Conservation (phyloP, 2,888 invertebrate species). For the Phengaris alcon region DNA sequence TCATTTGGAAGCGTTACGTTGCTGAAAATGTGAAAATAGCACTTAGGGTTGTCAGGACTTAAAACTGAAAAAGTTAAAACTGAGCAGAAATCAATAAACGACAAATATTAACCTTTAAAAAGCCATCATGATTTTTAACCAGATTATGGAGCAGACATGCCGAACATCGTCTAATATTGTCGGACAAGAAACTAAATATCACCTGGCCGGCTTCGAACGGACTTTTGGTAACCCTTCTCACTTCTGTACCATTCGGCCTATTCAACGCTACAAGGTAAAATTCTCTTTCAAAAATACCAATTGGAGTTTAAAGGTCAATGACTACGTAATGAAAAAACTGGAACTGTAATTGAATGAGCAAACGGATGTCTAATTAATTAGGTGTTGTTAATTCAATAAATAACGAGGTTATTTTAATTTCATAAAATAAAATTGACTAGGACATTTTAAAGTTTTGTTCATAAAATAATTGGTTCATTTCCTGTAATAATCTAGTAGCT, state of each 20-base stretch:
- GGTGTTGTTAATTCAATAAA: background rate
- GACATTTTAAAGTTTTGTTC: too few relatives aligned
- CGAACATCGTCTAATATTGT: too few relatives aligned
- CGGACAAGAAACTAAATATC: background rate
- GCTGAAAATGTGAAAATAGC: background rate
- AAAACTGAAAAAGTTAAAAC: background rate
- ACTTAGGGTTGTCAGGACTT: background rate
- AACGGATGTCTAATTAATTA: background rate
- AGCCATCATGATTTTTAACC: too few relatives aligned
- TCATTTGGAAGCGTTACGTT: slow-evolving; percentile 17
- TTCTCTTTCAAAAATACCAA: slow-evolving; percentile 14
- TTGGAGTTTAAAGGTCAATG: slow-evolving; percentile 9
- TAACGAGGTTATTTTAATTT: background rate
- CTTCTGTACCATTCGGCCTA: slow-evolving; percentile 2
- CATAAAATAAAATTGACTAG: background rate
- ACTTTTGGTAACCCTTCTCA: slow-evolving; percentile 4
- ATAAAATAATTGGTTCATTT: too few relatives aligned
- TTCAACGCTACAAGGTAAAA: slow-evolving; percentile 5
- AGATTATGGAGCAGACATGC: too few relatives aligned
- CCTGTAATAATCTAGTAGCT: too few relatives aligned
- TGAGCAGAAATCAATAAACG: too few relatives aligned
- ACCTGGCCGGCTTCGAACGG: background rate
- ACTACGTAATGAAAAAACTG: background rate
- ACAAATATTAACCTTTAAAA: too few relatives aligned
- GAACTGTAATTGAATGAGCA: background rate